Evolutionary conservation across 2,888 invertebrate genomes (phyloP).

Genomic region (Mythimna vitellina): DNA sequence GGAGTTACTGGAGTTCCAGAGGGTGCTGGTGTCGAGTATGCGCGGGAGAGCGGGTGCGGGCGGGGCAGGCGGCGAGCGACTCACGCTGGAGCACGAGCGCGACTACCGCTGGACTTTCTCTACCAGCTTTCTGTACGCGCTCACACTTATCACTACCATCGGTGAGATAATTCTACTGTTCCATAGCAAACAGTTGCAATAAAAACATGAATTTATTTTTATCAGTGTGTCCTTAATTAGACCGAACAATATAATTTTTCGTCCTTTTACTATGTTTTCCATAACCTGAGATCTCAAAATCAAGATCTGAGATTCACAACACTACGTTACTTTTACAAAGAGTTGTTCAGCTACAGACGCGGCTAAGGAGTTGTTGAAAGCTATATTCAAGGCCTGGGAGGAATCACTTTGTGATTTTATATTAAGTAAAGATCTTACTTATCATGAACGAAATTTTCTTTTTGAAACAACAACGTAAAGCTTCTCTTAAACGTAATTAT

Average conservation of each 20-base stretch:
- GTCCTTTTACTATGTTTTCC: neutral
- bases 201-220: neutral
- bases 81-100: constrained; percentile 74
- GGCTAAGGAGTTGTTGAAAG: neutral
- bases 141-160: constrained; percentile 98
- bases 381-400: neutral
- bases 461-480: no score
- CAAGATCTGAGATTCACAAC: neutral
- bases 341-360: neutral
- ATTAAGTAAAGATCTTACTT: no score
- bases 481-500: no score
- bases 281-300: neutral
- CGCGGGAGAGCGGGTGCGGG: constrained; percentile 27
- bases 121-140: constrained; percentile 97
- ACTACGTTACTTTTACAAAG: neutral
- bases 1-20: constrained; percentile 96
- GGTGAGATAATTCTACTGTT: constrained; percentile 91
- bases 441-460: neutral
- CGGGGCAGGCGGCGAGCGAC: constrained; percentile 67
- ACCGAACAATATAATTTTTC: neutral
- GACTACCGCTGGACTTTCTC: constrained; percentile 97
- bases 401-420: no score
- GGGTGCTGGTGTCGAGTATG: constrained; percentile 88
- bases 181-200: neutral
- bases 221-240: neutral